Percentiles rank a stretch among this genome's conserved stretches.
These are phyloP conservation scores for Lasius fuliginosus DNA, from an alignment of 2,888 invertebrate species.

Conservation along the genomic window DNA sequence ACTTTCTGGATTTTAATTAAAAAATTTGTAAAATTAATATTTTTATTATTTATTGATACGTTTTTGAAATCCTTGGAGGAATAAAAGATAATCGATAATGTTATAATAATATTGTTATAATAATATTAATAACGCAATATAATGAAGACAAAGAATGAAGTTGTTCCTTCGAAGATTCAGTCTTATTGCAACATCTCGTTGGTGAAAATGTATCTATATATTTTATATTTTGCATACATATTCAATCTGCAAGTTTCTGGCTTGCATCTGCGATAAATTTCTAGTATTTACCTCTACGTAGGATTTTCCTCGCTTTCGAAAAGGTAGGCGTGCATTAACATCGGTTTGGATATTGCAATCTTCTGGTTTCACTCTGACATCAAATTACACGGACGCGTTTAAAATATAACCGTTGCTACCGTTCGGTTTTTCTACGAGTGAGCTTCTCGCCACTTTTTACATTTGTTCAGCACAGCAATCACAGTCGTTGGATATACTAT, in stretches of 20 bases:
- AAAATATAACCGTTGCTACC: conserved; percentile 30
- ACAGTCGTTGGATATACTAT: conserved; percentile 41
- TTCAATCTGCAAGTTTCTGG: conserved; percentile 57
- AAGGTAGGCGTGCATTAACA: conserved; percentile 2
- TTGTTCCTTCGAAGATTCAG: not conserved
- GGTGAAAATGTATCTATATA: not conserved
- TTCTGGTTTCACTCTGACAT: conserved; percentile 50
- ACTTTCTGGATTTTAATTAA: not conserved
- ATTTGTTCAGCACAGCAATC: conserved; percentile 43
- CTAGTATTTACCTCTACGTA: conserved; percentile 59
- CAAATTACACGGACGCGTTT: conserved; percentile 51
- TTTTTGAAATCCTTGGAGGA: no score
- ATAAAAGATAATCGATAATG: not conserved
- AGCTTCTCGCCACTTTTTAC: conserved; percentile 52
- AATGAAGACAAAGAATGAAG: not conserved
- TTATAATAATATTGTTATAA: not conserved
- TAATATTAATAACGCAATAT: not conserved
- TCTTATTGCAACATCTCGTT: not conserved
- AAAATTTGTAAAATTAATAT: no score
- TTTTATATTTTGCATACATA: conserved; percentile 44
- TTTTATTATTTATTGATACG: no score
- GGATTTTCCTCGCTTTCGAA: conserved; percentile 41
- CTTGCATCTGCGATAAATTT: conserved; percentile 57
- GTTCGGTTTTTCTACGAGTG: conserved; percentile 20
- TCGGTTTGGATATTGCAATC: conserved; percentile 16